These are phyloP conservation scores for Mastomys natalensis DNA, from an alignment of 2,113 vertebrate genomes.

Conservation along the genomic window DNA sequence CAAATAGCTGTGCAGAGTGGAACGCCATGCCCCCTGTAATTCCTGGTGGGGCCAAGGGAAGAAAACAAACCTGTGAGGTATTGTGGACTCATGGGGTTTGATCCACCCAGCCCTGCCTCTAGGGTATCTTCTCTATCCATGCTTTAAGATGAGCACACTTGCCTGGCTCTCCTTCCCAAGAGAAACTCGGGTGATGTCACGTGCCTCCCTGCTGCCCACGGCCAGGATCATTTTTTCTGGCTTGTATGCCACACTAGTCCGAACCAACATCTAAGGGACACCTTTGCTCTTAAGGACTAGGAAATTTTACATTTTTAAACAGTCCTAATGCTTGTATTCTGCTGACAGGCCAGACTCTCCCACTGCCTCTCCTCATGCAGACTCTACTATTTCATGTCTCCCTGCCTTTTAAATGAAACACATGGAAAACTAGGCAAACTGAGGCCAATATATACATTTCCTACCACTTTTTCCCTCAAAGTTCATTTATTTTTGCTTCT, in stretches of 20 bases:
- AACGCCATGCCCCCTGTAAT: not conserved
- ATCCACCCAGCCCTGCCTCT: not conserved
- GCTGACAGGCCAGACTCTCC: not conserved
- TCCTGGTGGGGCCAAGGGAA: not conserved
- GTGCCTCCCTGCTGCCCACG: not conserved
- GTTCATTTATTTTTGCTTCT: slow-evolving; percentile 37
- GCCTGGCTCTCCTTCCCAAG: not conserved
- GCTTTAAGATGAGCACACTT: not conserved
- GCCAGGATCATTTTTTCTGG: not conserved
- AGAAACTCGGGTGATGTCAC: no score
- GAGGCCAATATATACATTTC: not conserved
- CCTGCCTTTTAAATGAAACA: slow-evolving; percentile 35
- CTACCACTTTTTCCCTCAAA: not conserved
- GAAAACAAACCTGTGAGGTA: not conserved
- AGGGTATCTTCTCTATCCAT: not conserved
- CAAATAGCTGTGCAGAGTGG: not conserved
- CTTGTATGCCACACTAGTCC: not conserved
- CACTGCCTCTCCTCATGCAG: not conserved
- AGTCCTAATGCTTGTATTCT: not conserved
- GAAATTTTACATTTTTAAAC: not conserved
- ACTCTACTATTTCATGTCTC: not conserved
- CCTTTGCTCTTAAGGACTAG: not conserved
- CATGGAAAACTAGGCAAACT: not conserved
- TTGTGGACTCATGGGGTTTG: fast-evolving
- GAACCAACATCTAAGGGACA: not conserved